Base-by-base conservation (phyloP, 2,888 invertebrate species). In the Hyppa rectilinea region DNA sequence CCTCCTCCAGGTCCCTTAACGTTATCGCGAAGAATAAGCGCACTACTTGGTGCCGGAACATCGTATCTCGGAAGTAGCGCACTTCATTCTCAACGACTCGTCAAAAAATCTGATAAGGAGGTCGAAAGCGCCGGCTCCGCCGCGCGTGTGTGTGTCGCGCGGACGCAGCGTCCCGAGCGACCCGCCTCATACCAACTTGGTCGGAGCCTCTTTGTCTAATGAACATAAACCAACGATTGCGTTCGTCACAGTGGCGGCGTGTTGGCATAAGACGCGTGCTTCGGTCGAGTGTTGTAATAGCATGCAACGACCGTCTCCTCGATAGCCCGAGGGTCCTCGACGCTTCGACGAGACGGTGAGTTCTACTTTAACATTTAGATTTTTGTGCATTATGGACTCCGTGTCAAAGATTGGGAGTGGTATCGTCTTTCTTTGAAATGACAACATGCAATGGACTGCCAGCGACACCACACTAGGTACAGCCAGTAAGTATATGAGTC, bases 41-140 rank as follows among this genome's bases (percentile, higher is more conserved):
- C 75, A 64, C 75, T 82, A 72, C 74, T 79, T 80, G 65, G 60
- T 47, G 63, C 62, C 64, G 52, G 53, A 67, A 62, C 53, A 64
- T 71, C 61, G 59, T 68, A 78, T 70, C 64, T 59, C 73, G 69
- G 75, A 78, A 75, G 76, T 84, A 78, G 75, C 71, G 59, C 81
- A 71, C 81, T 80, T 73, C 55, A 80, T 83, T 80, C 81, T 78
- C 71, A 82, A 83, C 86, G 83, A 85, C 83, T 81, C 82, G 80
- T 78, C 85, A 87, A 87, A 85, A 87, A 85, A 85, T 85, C 86
- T 82, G 88, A 86, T 87, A 88, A 88, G 92, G 90, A 91, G 87
- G 89, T 89, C 90, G 91, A 91, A 91, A 92, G 90, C 92, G 92
- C 95, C 95, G 94, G 95, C 95, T 94, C 95, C 95, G 94, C 93